A percentile compares a stretch with the other conserved stretches of the same genome.
Evolutionary conservation across 2,888 invertebrate genomes (phyloP).

Genomic region (Temnothorax ravouxi): DNA sequence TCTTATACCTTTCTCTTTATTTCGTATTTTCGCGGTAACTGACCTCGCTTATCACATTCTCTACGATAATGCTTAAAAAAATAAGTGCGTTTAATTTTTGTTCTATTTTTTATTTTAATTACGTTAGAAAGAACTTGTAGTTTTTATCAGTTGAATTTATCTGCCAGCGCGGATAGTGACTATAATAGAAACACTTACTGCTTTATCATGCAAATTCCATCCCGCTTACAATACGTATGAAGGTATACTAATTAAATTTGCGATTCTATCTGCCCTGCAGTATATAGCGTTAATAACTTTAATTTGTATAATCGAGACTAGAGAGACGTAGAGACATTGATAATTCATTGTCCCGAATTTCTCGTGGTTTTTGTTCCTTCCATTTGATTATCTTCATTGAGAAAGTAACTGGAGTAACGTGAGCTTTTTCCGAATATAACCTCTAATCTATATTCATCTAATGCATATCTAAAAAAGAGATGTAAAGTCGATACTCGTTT

Average conservation of each 20-base stretch:
- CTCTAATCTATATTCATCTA: background rate
- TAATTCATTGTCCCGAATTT: conserved; percentile 19
- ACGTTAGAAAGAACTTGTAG: background rate
- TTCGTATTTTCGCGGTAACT: background rate
- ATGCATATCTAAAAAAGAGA: background rate
- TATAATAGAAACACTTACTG: conserved; percentile 5
- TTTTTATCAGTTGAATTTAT: conserved; percentile 18
- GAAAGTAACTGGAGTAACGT: background rate
- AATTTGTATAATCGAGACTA: conserved; percentile 18
- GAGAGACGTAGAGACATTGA: background rate
- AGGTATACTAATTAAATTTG: conserved; percentile 25
- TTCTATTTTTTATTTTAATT: conserved; percentile 15
- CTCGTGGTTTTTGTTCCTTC: background rate
- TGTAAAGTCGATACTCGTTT: no score
- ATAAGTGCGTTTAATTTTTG: background rate
- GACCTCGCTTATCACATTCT: background rate
- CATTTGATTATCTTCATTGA: background rate
- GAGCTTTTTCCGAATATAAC: background rate
- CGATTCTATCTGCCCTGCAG: conserved; percentile 20
- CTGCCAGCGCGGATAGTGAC: background rate
- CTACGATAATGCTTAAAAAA: background rate
- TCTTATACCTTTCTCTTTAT: background rate
- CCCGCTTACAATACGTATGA: conserved; percentile 5
- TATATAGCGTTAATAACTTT: conserved; percentile 18
- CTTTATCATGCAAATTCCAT: conserved; percentile 32